Conservation (phyloP, 2,888 invertebrate species). For the Nephrotoma appendiculata region DNA sequence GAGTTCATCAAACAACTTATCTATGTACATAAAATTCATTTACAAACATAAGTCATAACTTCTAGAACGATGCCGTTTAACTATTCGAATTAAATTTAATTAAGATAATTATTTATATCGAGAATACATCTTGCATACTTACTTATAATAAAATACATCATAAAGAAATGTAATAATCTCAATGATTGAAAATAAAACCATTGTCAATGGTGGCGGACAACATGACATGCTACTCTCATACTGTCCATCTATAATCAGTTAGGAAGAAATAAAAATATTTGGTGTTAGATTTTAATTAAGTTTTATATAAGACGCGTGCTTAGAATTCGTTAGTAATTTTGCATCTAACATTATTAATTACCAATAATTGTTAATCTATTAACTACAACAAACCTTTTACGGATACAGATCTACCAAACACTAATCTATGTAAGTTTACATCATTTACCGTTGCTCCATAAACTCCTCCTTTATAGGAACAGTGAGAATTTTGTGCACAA, state of each 20-base stretch:
- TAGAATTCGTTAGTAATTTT: not conserved
- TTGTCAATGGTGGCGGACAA: conserved; percentile 82
- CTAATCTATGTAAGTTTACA: not conserved
- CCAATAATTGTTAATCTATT: not conserved
- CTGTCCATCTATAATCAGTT: conserved; percentile 42
- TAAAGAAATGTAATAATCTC: conserved; percentile 61
- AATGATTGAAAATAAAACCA: conserved; percentile 75
- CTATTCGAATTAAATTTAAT: not conserved
- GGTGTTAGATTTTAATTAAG: too few species aligned
- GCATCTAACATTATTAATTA: not conserved
- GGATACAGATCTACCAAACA: not conserved
- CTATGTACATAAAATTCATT: too few species aligned
- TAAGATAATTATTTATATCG: not conserved
- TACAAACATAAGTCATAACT: too few species aligned
- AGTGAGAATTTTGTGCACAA: not conserved
- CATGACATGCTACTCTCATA: conserved; percentile 89
- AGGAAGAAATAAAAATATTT: not conserved
- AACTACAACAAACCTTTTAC: not conserved
- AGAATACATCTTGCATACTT: conserved; percentile 13
- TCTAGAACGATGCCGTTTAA: not conserved
- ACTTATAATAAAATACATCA: conserved; percentile 31
- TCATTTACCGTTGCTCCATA: not conserved
- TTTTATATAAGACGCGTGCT: not conserved
- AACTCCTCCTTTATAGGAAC: not conserved
- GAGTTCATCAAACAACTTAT: too few species aligned